These are phyloP conservation scores for Drosophila hamatofila DNA, from an alignment of 2,888 invertebrate genomes.

Conservation along the genomic window DNA sequence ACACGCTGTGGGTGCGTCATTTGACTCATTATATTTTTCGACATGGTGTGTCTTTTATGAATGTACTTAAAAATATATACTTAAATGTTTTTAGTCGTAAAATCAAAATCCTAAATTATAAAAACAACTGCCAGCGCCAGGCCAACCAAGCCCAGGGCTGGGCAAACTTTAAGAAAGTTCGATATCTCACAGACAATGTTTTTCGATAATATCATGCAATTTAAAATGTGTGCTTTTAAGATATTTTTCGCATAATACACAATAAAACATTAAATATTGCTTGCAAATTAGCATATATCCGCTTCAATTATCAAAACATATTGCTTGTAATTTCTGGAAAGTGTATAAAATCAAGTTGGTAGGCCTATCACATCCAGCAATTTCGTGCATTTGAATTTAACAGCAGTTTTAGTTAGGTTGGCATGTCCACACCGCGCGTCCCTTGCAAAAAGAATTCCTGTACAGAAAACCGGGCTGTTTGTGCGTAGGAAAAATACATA, in stretches of 20 bases:
- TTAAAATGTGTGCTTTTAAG: background rate
- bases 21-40: slow-evolving; percentile 72
- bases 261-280: background rate
- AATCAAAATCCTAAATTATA: slow-evolving; percentile 15
- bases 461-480: slow-evolving; percentile 63
- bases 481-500: slow-evolving; percentile 27
- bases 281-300: background rate
- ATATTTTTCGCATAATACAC: background rate
- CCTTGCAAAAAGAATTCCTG: slow-evolving; percentile 78
- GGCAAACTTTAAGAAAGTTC: background rate
- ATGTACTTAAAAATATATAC: background rate
- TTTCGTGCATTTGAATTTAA: slow-evolving; percentile 57
- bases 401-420: slow-evolving; percentile 49
- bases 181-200: background rate
- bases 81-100: background rate
- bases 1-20: slow-evolving; percentile 88
- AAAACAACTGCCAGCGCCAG: slow-evolving; percentile 16
- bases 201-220: background rate
- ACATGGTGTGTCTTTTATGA: slow-evolving; percentile 62
- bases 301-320: background rate
- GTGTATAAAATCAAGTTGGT: slow-evolving; percentile 27
- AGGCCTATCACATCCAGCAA: slow-evolving; percentile 15
- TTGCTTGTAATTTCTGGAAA: background rate
- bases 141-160: slow-evolving; percentile 26
- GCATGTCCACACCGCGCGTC: slow-evolving; percentile 66